A percentile compares a stretch with the other conserved stretches of the same genome.
Conservation (phyloP, 35 echinoderm and acorn worm genomes). For the Diadema setosum region DNA sequence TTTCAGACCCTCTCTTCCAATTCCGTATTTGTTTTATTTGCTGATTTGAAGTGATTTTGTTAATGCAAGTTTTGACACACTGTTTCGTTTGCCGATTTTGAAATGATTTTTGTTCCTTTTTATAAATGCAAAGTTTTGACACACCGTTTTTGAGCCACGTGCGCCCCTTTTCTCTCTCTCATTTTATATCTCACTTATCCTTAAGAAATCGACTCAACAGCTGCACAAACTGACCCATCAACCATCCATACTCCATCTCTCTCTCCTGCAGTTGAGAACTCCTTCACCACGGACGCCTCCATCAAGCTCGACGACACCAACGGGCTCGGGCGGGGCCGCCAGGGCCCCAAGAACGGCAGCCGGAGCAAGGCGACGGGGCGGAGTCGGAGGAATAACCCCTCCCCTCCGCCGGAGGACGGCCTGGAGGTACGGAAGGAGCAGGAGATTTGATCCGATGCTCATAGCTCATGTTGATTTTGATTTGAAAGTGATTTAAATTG, state of each 20-base stretch:
- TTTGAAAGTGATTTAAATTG: too few relatives aligned
- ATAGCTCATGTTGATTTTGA: too few relatives aligned
- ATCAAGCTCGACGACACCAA: constrained; percentile 86
- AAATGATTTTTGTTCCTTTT: too few relatives aligned
- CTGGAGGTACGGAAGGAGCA: too few relatives aligned
- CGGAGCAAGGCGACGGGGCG: constrained; percentile 71
- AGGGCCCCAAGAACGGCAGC: constrained; percentile 22
- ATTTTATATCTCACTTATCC: constrained; percentile 23
- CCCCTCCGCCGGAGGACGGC: constrained; percentile 83
- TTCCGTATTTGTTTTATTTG: too few relatives aligned
- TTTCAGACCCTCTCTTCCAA: too few relatives aligned
- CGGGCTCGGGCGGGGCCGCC: constrained; percentile 53
- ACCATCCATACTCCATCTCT: constrained; percentile 11
- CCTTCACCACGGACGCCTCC: constrained; percentile 86
- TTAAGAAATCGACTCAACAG: neutral
- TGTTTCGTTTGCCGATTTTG: too few relatives aligned
- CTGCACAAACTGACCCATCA: neutral
- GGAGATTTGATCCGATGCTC: too few relatives aligned
- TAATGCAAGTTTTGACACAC: too few relatives aligned
- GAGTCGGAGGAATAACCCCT: constrained; percentile 78
- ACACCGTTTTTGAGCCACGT: neutral
- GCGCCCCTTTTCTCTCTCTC: neutral
- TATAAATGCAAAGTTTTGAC: too few relatives aligned
- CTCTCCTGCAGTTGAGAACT: constrained; percentile 77
- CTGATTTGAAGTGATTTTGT: too few relatives aligned